Percentiles rank a stretch among this genome's conserved stretches.
Evolutionary conservation across 2,113 vertebrate species (phyloP).

Genomic region (Larimichthys polyactis): DNA sequence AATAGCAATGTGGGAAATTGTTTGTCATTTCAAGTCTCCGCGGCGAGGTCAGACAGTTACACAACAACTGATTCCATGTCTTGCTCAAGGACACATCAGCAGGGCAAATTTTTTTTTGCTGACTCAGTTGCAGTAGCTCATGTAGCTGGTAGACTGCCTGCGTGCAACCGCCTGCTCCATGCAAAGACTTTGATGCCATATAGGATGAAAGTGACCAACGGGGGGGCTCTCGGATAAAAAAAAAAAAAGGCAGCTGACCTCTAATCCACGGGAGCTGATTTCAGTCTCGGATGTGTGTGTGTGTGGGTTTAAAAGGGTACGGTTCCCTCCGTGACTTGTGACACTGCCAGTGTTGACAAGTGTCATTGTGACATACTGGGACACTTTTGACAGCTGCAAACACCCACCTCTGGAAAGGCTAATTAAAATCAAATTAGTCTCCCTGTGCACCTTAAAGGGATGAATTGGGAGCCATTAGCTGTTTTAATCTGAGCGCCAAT

Average conservation of each 20-base stretch:
- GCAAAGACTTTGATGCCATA: slow-evolving; percentile 5
- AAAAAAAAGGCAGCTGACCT: slow-evolving; percentile 1
- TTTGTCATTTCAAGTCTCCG: slow-evolving; percentile 16
- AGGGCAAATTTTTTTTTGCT: slow-evolving; percentile 25
- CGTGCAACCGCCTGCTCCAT: not conserved
- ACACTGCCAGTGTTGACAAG: not conserved
- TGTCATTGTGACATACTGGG: slow-evolving; percentile 15
- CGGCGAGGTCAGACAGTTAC: not conserved
- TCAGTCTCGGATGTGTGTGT: not conserved
- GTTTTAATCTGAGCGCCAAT: slow-evolving; percentile 28
- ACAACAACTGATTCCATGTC: slow-evolving; percentile 32
- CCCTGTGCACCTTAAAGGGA: slow-evolving; percentile 34
- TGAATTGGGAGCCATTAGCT: slow-evolving; percentile 31
- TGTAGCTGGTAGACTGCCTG: not conserved
- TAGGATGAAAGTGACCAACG: not conserved
- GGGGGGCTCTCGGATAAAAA: not conserved
- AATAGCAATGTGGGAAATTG: not conserved
- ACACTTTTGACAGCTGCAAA: slow-evolving; percentile 24
- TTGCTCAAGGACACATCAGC: slow-evolving; percentile 54
- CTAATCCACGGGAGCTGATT: slow-evolving; percentile 18
- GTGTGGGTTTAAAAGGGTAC: not conserved
- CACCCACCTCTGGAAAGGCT: slow-evolving; percentile 29
- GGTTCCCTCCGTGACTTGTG: not conserved
- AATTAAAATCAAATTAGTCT: slow-evolving; percentile 54
- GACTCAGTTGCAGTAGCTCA: slow-evolving; percentile 15